Conservation (phyloP, 1,140 invertebrate genomes). For the Protaetia brevitarsis region DNA sequence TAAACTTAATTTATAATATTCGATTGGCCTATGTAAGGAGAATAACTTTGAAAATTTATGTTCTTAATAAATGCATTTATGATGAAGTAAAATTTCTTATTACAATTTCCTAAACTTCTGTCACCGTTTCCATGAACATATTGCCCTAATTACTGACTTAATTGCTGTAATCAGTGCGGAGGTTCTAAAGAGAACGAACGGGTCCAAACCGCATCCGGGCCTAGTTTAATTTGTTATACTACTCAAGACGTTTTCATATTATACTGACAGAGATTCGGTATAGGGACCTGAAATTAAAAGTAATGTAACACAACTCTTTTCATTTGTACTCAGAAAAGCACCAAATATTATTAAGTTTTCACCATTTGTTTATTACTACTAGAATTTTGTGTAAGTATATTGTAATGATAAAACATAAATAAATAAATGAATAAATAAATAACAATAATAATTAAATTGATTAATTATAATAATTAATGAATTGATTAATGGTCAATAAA, state of each 20-base stretch:
- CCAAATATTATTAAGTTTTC: too few species aligned
- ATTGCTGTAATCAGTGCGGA: slow-evolving; percentile 12
- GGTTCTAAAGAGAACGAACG: slow-evolving; percentile 9
- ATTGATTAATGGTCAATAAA: too few species aligned
- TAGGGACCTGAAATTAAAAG: too few species aligned
- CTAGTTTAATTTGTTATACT: slow-evolving; percentile 14
- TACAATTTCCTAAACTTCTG: slow-evolving; percentile 13
- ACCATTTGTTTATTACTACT: too few species aligned
- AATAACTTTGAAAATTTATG: background rate
- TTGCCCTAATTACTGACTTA: slow-evolving; percentile 17
- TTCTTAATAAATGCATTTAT: slow-evolving; percentile 12
- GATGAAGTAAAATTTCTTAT: slow-evolving; percentile 1
- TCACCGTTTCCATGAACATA: slow-evolving; percentile 18
- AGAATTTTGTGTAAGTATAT: too few species aligned
- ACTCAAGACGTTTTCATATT: background rate
- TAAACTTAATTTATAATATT: slow-evolving; percentile 5
- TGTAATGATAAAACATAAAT: too few species aligned
- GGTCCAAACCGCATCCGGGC: slow-evolving; percentile 18
- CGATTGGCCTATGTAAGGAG: background rate
- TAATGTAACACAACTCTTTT: too few species aligned
- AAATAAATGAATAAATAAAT: too few species aligned
- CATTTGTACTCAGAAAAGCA: too few species aligned
- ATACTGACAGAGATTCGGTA: background rate
- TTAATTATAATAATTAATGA: too few species aligned
- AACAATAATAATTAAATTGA: too few species aligned